Evolutionary conservation across 2,888 invertebrate species (phyloP).

Genomic region (Slavum lentiscoides): DNA sequence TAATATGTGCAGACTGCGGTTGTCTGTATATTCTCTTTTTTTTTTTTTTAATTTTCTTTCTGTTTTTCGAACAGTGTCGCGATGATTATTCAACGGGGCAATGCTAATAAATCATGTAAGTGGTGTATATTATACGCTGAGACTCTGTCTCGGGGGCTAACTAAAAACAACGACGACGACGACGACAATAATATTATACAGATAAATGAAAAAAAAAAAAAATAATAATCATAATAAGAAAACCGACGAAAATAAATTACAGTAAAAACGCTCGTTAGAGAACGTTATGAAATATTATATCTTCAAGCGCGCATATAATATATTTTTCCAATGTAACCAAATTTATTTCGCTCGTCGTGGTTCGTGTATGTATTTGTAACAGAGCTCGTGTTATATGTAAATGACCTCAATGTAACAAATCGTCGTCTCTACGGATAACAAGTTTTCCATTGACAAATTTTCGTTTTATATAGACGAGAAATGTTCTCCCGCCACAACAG

Average conservation of each 20-base stretch:
- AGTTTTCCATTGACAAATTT: slow-evolving; percentile 22
- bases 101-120: slow-evolving; percentile 23
- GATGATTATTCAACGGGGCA: no score
- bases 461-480: neutral
- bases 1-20: no score
- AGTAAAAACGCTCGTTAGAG: slow-evolving; percentile 20
- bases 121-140: neutral
- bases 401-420: slow-evolving; percentile 37
- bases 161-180: no score
- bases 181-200: neutral
- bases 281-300: slow-evolving; percentile 28
- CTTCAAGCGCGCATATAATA: slow-evolving; percentile 18
- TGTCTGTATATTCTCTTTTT: no score
- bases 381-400: slow-evolving; percentile 21
- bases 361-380: neutral
- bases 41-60: no score
- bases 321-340: slow-evolving; percentile 8
- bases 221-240: neutral
- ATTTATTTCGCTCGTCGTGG: slow-evolving; percentile 1
- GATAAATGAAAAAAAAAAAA: neutral
- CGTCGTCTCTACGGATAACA: slow-evolving; percentile 6
- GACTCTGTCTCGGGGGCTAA: no score
- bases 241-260: slow-evolving; percentile 17
- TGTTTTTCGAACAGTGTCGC: no score
- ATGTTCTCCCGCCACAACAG: neutral